These are phyloP conservation scores for Upupa epops DNA, from an alignment of 2,113 vertebrate genomes.

Conservation along the genomic window DNA sequence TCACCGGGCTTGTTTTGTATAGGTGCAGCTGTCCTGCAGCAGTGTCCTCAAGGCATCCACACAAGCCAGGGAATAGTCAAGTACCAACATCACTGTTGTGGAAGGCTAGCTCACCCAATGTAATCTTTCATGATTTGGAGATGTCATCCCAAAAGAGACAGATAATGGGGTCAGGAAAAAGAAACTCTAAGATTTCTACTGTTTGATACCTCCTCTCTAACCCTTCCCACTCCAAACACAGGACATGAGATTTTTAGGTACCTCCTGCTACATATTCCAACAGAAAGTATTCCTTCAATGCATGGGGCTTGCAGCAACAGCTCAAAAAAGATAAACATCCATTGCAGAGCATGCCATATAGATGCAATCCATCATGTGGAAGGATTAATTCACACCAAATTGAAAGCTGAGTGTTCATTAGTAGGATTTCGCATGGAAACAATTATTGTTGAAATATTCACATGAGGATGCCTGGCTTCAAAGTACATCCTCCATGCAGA, in stretches of 20 bases:
- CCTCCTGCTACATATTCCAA: not conserved
- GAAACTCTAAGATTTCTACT: not conserved
- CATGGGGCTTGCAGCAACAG: accelerated
- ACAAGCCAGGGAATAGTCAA: not conserved
- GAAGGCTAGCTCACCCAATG: not conserved
- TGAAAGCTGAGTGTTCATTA: not conserved
- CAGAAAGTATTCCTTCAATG: not conserved
- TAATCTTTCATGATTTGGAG: not conserved
- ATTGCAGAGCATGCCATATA: not conserved
- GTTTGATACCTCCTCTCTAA: not conserved
- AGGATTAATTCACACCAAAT: not conserved
- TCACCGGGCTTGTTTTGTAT: not conserved
- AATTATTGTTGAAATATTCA: not conserved
- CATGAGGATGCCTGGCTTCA: not conserved
- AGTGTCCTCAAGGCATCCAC: not conserved
- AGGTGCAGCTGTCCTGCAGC: not conserved
- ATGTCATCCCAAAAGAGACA: not conserved
- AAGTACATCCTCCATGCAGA: not conserved
- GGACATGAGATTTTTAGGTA: not conserved
- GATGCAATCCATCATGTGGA: not conserved
- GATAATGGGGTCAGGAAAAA: not conserved
- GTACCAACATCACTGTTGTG: not conserved
- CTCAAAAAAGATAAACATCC: not conserved
- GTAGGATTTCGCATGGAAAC: not conserved
- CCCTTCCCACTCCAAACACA: not conserved